Evolutionary conservation across 1,140 invertebrate species (phyloP).

Genomic region (Papilio glaucus): DNA sequence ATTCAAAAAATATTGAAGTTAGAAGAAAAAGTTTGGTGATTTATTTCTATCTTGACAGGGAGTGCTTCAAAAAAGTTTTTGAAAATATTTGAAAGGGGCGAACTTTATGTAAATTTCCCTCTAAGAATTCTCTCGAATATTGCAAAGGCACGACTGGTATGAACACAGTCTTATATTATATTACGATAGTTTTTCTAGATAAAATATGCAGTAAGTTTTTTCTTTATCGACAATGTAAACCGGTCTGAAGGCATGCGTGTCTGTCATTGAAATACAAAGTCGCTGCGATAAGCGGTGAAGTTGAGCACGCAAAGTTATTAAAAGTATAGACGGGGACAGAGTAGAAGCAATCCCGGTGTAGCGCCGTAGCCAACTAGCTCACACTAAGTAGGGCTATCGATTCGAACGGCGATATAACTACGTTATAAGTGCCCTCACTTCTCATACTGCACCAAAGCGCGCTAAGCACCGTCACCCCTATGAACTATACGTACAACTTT

Average conservation of each 20-base stretch:
- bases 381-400: slow-evolving; percentile 51
- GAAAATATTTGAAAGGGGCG: slow-evolving; percentile 37
- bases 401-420: slow-evolving; percentile 44
- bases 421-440: slow-evolving; percentile 40
- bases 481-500: slow-evolving; percentile 33
- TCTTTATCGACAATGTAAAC: slow-evolving; percentile 18
- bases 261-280: slow-evolving; percentile 29
- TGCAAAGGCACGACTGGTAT: slow-evolving; percentile 6
- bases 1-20: slow-evolving; percentile 28
- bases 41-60: slow-evolving; percentile 34
- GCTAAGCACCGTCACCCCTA: slow-evolving; percentile 32
- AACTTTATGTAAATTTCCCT: slow-evolving; percentile 33
- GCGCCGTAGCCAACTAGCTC: slow-evolving; percentile 37
- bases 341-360: slow-evolving; percentile 9
- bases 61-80: slow-evolving; percentile 34
- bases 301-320: slow-evolving; percentile 35
- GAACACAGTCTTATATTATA: slow-evolving; percentile 1
- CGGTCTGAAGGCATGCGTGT: slow-evolving; percentile 30
- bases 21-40: slow-evolving; percentile 24
- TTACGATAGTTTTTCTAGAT: slow-evolving; percentile 19
- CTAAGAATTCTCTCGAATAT: slow-evolving; percentile 22
- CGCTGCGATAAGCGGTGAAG: slow-evolving; percentile 23
- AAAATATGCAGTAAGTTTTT: slow-evolving; percentile 24
- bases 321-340: slow-evolving; percentile 31
- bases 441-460: slow-evolving; percentile 36